Evolutionary conservation across 2,797 vertebrate genomes (phyloP), one percentile per base, ranked within the genome.

Genomic region (Amazona ochrocephala): DNA sequence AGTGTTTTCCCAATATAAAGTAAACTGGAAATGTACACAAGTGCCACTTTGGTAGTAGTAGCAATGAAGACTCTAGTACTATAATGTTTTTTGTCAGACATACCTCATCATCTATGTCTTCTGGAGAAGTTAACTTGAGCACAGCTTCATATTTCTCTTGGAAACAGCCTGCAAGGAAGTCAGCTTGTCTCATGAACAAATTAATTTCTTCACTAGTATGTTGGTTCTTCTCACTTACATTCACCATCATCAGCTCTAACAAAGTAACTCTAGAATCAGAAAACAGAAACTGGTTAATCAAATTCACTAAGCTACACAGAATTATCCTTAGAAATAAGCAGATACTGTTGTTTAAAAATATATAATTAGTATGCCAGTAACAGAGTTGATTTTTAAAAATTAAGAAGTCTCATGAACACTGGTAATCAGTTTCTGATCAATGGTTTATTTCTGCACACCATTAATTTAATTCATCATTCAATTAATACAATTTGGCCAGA

Each of bases 161-260:
- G 89, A 99, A 99, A 65, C 97, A 97, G 56, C 67, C 95, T 4
- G 98, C 98, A 30, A 99, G 84, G 92, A 99, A 98, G 42, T 95
- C 92, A 16, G 98, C 98, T 8, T 98, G 97, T 26, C 89, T 96
- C 41, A 96, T 23, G 26, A 98, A 97, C 42, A 98, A 85, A 4
- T 96, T 90, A 27, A 95, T 71, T 41, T 98, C 98, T 32, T 98
- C 97, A 65, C 73, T 89, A 48, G 51, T 96, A 50, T 92, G 44
- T 1, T 91, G 60, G 37, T 84, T 90, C 1, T 93, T 96, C 39
- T 98, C 98, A 71, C 89, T 97, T 27, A 99, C 48, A 95, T 98
- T 98, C 11, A 97, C 97, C 61, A 98, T 97, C 34, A 99, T 97
- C 39, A 99, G 94, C 81, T 99, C 99, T 68, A 99, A 93, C 16